phyloP scores from a whole-genome alignment of 2,113 vertebrate genomes.

The Anser brachyrhynchus region DNA sequence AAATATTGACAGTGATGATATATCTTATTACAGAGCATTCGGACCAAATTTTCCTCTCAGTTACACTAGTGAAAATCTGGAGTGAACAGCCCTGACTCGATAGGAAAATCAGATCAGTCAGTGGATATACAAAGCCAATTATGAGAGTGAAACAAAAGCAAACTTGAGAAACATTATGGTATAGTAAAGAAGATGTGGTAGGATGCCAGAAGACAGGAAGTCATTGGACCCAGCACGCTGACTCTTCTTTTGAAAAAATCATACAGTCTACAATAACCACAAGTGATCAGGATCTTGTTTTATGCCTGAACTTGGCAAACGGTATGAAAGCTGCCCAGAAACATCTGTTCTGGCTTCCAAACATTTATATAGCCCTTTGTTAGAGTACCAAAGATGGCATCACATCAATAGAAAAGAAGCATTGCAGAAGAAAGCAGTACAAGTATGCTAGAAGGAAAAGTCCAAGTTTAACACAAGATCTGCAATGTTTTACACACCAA shows the following conservation, averaged over 20 bases:
- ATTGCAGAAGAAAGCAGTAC: background rate
- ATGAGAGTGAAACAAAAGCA: conserved; percentile 65
- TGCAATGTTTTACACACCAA: background rate
- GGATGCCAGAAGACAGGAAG: conserved; percentile 61
- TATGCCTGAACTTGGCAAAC: conserved; percentile 39
- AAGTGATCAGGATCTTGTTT: conserved; percentile 35
- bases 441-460: background rate
- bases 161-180: conserved; percentile 66
- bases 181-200: conserved; percentile 42
- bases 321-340: conserved; percentile 27
- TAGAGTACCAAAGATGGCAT: conserved; percentile 43
- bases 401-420: background rate
- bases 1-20: conserved; percentile 72
- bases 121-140: conserved; percentile 69
- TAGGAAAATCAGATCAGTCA: conserved; percentile 64
- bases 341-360: conserved; percentile 54
- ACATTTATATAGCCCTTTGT: conserved; percentile 52
- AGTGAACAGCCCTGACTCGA: conserved; percentile 57
- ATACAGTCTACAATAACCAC: conserved; percentile 25
- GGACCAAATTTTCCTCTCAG: conserved; percentile 68
- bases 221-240: background rate
- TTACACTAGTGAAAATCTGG: conserved; percentile 68
- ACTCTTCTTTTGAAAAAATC: conserved; percentile 28
- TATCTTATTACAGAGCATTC: conserved; percentile 67
- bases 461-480: background rate